A percentile compares a stretch with the other conserved stretches of the same genome.
These are phyloP conservation scores for Neelides sp. DNA, from an alignment of 1,140 invertebrate genomes.

Conservation along the genomic window DNA sequence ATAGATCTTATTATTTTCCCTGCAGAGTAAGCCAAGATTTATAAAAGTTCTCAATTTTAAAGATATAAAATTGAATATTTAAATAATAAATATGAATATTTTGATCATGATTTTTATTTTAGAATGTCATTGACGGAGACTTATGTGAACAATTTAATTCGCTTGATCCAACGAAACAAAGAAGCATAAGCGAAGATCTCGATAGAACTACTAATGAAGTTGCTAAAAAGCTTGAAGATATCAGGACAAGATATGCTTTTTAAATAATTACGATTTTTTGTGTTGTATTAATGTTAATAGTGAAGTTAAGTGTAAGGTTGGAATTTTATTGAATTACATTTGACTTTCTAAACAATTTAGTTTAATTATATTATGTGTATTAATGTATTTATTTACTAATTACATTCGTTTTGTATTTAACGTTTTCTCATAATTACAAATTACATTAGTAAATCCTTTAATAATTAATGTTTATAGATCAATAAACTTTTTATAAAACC, in stretches of 20 bases:
- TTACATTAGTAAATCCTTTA: no score
- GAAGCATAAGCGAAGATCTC: constrained; percentile 83
- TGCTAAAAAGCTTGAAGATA: constrained; percentile 88
- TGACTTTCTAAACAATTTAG: no score
- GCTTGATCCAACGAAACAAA: constrained; percentile 84
- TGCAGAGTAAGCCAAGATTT: constrained; percentile 61
- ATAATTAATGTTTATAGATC: no score
- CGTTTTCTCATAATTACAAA: no score
- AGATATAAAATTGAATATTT: not conserved
- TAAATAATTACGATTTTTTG: no score
- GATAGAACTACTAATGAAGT: constrained; percentile 91
- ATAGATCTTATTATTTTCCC: constrained; percentile 93
- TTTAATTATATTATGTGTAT: no score
- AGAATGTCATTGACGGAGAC: constrained; percentile 97
- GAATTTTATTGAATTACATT: no score
- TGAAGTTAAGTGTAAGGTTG: no score
- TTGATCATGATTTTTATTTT: constrained; percentile 37
- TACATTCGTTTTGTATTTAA: no score
- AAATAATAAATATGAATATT: not conserved
- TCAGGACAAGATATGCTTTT: constrained; percentile 85
- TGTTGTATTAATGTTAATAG: no score
- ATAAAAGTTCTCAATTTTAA: not conserved
- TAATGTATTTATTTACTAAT: no score
- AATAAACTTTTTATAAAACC: no score
- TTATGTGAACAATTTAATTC: constrained; percentile 98